Evolutionary conservation across 1,140 invertebrate species (phyloP).

Genomic region (Cataglyphis hispanica): DNA sequence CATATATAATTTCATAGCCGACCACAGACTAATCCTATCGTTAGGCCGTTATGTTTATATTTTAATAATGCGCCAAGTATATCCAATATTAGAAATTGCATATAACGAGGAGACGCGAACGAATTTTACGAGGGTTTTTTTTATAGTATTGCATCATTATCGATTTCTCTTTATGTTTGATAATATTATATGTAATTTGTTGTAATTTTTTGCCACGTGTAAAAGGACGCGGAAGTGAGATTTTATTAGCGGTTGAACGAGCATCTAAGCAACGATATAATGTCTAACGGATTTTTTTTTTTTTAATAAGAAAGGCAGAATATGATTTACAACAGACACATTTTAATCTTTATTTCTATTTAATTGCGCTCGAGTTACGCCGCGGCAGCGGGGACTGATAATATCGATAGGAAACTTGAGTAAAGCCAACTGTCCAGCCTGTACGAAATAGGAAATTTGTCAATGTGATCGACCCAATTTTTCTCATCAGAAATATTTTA

Average conservation of each 20-base stretch:
- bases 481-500: slow-evolving; percentile 53
- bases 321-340: background rate
- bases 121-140: slow-evolving; percentile 1
- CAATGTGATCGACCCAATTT: slow-evolving; percentile 39
- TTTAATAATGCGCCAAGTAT: slow-evolving; percentile 34
- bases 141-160: slow-evolving; percentile 37
- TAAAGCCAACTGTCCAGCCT: slow-evolving; percentile 42
- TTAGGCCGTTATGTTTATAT: slow-evolving; percentile 28
- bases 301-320: no score
- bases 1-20: background rate
- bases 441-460: slow-evolving; percentile 48
- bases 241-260: slow-evolving; percentile 25
- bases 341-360: slow-evolving; percentile 45
- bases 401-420: slow-evolving; percentile 36
- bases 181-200: slow-evolving; percentile 32
- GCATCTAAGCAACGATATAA: background rate
- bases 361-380: slow-evolving; percentile 32
- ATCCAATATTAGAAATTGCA: slow-evolving; percentile 49
- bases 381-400: slow-evolving; percentile 7
- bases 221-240: slow-evolving; percentile 38
- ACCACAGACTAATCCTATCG: slow-evolving; percentile 23
- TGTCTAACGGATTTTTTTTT: background rate
- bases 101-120: background rate
- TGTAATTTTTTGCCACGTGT: slow-evolving; percentile 6
- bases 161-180: slow-evolving; percentile 49